phyloP scores from a whole-genome alignment of 2,797 vertebrate species.

The Macropodus opercularis region DNA sequence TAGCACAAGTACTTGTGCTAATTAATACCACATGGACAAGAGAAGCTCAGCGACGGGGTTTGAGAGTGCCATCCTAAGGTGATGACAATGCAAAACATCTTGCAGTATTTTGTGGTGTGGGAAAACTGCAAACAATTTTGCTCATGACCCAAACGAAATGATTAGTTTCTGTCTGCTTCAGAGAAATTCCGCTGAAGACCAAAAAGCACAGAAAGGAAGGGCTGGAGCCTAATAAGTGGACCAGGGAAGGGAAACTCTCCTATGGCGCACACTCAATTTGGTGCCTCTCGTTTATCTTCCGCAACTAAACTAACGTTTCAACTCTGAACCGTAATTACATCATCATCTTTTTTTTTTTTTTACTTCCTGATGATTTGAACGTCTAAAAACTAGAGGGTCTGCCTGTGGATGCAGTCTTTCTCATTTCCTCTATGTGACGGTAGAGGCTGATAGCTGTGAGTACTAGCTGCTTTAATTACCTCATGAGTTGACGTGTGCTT shows the following conservation, averaged over 20 bases:
- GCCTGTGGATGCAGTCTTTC: slow-evolving; percentile 13
- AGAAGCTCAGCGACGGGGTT: slow-evolving; percentile 54
- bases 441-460: slow-evolving; percentile 7
- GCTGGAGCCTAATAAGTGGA: slow-evolving; percentile 43
- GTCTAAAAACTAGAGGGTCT: slow-evolving; percentile 18
- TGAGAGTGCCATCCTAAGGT: slow-evolving; percentile 67
- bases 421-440: slow-evolving; percentile 8
- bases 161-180: slow-evolving; percentile 34
- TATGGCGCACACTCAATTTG: slow-evolving; percentile 33
- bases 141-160: slow-evolving; percentile 41
- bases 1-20: slow-evolving; percentile 68
- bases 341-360: slow-evolving; percentile 30
- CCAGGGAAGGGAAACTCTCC: slow-evolving; percentile 19
- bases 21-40: slow-evolving; percentile 72
- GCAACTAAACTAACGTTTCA: slow-evolving; percentile 38
- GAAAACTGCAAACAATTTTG: slow-evolving; percentile 72
- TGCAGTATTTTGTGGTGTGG: slow-evolving; percentile 78
- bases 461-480: slow-evolving; percentile 46
- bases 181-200: slow-evolving; percentile 56
- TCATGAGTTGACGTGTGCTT: slow-evolving; percentile 23
- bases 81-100: slow-evolving; percentile 79
- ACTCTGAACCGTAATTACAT: slow-evolving; percentile 18
- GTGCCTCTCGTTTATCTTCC: slow-evolving; percentile 42
- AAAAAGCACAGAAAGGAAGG: slow-evolving; percentile 46
- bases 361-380: slow-evolving; percentile 33